phyloP scores from a whole-genome alignment of 2,113 vertebrate genomes.

The Sminthopsis crassicaudata region DNA sequence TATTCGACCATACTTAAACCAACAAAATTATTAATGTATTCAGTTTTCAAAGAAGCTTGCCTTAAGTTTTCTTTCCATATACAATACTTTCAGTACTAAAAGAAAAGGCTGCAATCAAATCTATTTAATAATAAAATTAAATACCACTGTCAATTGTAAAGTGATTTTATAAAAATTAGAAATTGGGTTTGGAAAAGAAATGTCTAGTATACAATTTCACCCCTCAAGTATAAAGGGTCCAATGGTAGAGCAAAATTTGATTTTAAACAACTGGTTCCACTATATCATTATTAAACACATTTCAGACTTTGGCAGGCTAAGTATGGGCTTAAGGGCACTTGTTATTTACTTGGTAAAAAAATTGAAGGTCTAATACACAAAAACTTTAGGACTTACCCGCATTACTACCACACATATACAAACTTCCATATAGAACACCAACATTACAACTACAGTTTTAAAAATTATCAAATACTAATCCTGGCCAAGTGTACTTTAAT shows the following conservation, averaged over 20 bases:
- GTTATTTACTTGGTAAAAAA: constrained; percentile 75
- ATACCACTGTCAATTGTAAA: background rate
- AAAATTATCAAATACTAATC: constrained; percentile 61
- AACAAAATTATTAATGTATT: background rate
- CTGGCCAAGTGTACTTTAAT: constrained; percentile 53
- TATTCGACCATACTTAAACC: background rate
- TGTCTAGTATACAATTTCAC: background rate
- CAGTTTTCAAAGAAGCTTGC: constrained; percentile 49
- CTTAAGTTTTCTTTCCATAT: constrained; percentile 15
- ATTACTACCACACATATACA: constrained; percentile 68
- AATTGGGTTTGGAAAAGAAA: constrained; percentile 31
- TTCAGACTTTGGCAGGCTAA: constrained; percentile 68
- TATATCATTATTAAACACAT: constrained; percentile 19
- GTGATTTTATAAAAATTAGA: constrained; percentile 13
- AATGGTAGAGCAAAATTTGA: constrained; percentile 48
- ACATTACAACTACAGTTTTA: constrained; percentile 48
- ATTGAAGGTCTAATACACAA: constrained; percentile 54
- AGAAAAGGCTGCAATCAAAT: constrained; percentile 34
- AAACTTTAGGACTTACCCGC: constrained; percentile 61
- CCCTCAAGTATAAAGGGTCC: background rate
- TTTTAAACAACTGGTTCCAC: constrained; percentile 40
- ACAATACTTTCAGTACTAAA: constrained; percentile 9
- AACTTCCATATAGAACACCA: constrained; percentile 49
- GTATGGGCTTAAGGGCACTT: constrained; percentile 85
- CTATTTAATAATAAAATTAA: constrained; percentile 45